phyloP scores from a whole-genome alignment of 2,888 invertebrate genomes.

The Graphium colonna region DNA sequence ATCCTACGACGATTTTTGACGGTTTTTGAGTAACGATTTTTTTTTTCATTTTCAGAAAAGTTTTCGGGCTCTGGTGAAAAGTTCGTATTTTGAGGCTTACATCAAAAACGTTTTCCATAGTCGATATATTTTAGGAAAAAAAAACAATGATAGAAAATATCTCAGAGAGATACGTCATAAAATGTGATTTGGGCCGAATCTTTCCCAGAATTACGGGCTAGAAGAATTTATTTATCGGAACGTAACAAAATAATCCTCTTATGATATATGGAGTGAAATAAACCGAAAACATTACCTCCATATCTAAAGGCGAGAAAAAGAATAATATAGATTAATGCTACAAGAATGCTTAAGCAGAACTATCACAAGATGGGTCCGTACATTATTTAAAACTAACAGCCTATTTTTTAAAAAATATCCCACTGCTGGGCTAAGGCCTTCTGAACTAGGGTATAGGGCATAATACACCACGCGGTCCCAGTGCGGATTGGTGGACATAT shows the following conservation, averaged over 20 bases:
- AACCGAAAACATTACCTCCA: not conserved
- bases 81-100: too few species aligned
- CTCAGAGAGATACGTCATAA: not conserved
- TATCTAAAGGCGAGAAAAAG: not conserved
- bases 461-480: too few species aligned
- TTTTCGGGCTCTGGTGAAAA: too few species aligned
- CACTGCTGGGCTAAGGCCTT: too few species aligned
- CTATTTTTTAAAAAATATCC: not conserved
- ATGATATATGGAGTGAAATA: constrained; percentile 1
- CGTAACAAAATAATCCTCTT: constrained; percentile 8
- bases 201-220: not conserved
- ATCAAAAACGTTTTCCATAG: too few species aligned
- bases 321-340: constrained; percentile 3
- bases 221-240: not conserved
- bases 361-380: not conserved
- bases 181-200: not conserved
- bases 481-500: too few species aligned
- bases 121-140: not conserved
- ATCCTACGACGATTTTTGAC: too few species aligned
- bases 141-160: not conserved
- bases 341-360: not conserved
- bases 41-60: too few species aligned
- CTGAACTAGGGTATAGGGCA: too few species aligned
- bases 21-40: too few species aligned
- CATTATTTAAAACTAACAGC: not conserved